Conservation (phyloP, 2,888 invertebrate species). For the Ashinkailepas kermadecensis region DNA sequence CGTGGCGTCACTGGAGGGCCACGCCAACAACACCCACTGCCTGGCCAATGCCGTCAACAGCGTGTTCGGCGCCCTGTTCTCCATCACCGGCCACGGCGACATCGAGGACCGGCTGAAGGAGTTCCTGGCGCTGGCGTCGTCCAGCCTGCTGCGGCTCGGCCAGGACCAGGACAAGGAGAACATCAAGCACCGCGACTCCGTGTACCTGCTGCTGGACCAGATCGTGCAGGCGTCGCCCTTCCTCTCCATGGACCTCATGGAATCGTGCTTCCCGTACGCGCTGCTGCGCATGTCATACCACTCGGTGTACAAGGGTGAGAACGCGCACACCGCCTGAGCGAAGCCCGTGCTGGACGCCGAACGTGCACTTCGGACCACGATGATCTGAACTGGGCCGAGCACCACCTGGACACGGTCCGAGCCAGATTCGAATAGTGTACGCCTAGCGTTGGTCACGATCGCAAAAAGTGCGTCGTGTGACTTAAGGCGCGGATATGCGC, state of each 20-base stretch:
- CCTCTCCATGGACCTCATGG: conserved; percentile 95
- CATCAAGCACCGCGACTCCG: conserved; percentile 88
- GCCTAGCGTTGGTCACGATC: no score
- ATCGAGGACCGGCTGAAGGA: conserved; percentile 98
- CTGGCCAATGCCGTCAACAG: conserved; percentile 93
- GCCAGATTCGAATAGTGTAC: no score
- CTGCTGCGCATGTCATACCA: conserved; percentile 96
- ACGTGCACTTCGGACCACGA: no score
- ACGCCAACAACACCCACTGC: conserved; percentile 98
- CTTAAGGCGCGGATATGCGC: no score
- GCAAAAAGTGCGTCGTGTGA: no score
- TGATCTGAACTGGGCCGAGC: no score
- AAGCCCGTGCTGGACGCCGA: background rate
- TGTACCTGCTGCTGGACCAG: conserved; percentile 91
- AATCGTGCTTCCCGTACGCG: conserved; percentile 98
- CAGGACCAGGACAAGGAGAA: conserved; percentile 93
- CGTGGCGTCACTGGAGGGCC: conserved; percentile 72
- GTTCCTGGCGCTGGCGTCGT: conserved; percentile 63
- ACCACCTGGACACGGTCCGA: no score
- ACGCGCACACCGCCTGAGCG: background rate
- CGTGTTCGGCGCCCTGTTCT: conserved; percentile 92
- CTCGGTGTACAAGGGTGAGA: conserved; percentile 67
- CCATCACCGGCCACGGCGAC: conserved; percentile 90
- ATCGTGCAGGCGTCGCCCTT: conserved; percentile 98
- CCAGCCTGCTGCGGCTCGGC: conserved; percentile 84